Conservation (phyloP, 2,888 invertebrate species). For the Drosophila lutescens region DNA sequence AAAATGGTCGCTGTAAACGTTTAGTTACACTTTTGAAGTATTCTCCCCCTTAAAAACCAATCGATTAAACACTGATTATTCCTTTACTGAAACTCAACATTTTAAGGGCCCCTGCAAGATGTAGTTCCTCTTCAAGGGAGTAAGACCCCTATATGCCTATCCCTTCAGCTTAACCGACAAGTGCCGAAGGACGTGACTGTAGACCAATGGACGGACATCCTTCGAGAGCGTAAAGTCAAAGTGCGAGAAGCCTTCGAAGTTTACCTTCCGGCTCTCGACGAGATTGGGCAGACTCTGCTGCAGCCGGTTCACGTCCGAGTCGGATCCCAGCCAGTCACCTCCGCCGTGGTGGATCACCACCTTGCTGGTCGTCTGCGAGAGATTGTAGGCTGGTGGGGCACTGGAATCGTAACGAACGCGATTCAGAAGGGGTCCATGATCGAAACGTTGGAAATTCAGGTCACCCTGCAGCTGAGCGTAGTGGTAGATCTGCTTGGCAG, state of each 20-base stretch:
- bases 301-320: constrained; percentile 39
- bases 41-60: too few species aligned
- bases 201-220: constrained; percentile 31
- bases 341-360: constrained; percentile 85
- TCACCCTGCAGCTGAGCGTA: constrained; percentile 84
- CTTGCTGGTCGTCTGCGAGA: constrained; percentile 83
- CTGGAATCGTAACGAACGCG: constrained; percentile 83
- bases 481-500: constrained; percentile 85
- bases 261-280: constrained; percentile 26
- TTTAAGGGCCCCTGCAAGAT: too few species aligned
- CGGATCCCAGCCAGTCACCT: constrained; percentile 55
- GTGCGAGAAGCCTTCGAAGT: constrained; percentile 32
- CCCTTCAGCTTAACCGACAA: not conserved
- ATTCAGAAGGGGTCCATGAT: constrained; percentile 85
- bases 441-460: constrained; percentile 83
- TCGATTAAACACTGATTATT: not conserved
- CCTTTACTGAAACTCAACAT: not conserved
- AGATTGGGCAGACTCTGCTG: constrained; percentile 77
- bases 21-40: too few species aligned
- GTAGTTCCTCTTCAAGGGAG: not conserved
- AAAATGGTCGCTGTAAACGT: too few species aligned
- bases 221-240: constrained; percentile 51
- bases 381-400: constrained; percentile 84
- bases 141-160: not conserved
- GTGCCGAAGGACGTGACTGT: not conserved